These are phyloP conservation scores for Cydia splendana DNA, from an alignment of 1,140 invertebrate species.

Conservation along the genomic window DNA sequence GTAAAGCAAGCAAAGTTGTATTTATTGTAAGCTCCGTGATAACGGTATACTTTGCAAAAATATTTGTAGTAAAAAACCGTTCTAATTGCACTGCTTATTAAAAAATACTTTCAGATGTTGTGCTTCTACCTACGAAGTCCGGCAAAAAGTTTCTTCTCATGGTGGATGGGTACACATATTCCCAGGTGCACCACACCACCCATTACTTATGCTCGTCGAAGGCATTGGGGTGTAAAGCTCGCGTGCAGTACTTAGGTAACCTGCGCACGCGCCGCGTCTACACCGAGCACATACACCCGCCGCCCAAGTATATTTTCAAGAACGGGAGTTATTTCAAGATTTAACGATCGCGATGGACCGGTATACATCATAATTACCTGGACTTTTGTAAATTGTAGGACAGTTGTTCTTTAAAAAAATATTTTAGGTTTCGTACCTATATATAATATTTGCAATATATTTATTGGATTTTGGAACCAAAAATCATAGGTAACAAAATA, in stretches of 20 bases:
- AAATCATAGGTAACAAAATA: too few relatives aligned
- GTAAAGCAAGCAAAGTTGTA: background rate
- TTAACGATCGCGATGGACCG: background rate
- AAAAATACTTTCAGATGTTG: slow-evolving; percentile 26
- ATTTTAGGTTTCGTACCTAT: too few relatives aligned
- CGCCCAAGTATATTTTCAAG: slow-evolving; percentile 39
- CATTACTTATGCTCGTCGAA: slow-evolving; percentile 47
- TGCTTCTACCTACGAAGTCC: slow-evolving; percentile 45
- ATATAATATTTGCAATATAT: too few relatives aligned
- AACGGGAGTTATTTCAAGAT: slow-evolving; percentile 35
- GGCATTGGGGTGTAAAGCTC: slow-evolving; percentile 33
- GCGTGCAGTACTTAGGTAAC: background rate
- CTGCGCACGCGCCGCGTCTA: slow-evolving; percentile 18
- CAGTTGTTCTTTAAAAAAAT: too few relatives aligned
- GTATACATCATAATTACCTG: too few relatives aligned
- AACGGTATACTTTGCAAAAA: too few relatives aligned
- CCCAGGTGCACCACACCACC: slow-evolving; percentile 44
- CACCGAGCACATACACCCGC: slow-evolving; percentile 40
- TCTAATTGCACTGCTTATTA: background rate
- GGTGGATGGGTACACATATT: slow-evolving; percentile 52
- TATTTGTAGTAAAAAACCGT: too few relatives aligned
- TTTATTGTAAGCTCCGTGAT: background rate
- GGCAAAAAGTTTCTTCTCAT: slow-evolving; percentile 49
- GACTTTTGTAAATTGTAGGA: too few relatives aligned
- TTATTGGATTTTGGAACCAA: too few relatives aligned